Conservation (phyloP, 1,140 invertebrate genomes). For the Cecropterus lyciades region DNA sequence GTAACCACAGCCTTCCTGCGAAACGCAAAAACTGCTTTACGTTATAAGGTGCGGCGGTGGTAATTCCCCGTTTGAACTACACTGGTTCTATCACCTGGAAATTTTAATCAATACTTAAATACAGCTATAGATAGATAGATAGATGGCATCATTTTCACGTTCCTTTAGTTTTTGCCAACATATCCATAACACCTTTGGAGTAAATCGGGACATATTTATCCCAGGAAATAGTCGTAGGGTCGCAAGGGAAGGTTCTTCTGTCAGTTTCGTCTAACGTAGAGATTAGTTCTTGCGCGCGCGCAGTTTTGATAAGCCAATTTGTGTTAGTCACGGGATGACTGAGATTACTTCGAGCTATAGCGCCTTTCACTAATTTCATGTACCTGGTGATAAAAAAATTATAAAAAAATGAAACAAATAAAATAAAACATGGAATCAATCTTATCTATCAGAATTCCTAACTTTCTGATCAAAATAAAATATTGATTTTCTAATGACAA, state of each 20-base stretch:
- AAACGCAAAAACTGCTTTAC: no score
- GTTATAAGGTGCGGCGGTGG: no score
- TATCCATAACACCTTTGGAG: constrained; percentile 84
- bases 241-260: constrained; percentile 37
- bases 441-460: no score
- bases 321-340: background rate
- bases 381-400: constrained; percentile 5
- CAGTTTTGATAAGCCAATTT: constrained; percentile 20
- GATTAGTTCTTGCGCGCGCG: constrained; percentile 18
- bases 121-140: background rate
- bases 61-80: no score
- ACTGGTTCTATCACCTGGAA: no score
- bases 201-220: constrained; percentile 84
- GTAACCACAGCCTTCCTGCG: no score
- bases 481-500: no score
- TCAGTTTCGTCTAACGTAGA: constrained; percentile 37
- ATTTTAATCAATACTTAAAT: no score
- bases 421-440: no score
- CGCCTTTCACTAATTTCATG: constrained; percentile 7
- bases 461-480: no score
- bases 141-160: no score
- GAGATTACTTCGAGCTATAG: background rate
- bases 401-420: no score
- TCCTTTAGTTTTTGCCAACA: constrained; percentile 40
- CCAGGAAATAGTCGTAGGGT: constrained; percentile 82